Evolutionary conservation across 1,140 invertebrate species (phyloP).

Genomic region (Saxidomus purpurata): DNA sequence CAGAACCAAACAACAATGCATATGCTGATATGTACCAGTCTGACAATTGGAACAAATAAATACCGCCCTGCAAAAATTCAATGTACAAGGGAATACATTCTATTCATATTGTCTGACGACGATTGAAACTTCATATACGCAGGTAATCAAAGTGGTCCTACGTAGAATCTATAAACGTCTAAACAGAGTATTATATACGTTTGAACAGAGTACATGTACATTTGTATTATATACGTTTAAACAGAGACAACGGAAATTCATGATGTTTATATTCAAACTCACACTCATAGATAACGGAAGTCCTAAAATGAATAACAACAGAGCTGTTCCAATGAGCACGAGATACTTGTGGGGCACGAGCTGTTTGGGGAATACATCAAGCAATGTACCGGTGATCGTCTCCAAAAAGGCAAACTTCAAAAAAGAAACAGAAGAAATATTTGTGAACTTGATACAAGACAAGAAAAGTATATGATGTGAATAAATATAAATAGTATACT

Average conservation of each 20-base stretch:
- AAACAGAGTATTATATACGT: no score
- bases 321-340: conserved; percentile 66
- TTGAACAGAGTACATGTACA: no score
- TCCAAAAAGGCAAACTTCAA: conserved; percentile 93
- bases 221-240: no score
- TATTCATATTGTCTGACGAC: no score
- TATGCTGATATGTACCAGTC: conserved; percentile 95
- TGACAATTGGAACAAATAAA: conserved; percentile 94
- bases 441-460: no score
- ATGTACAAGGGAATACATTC: not conserved
- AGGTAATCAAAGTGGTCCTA: no score
- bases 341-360: conserved; percentile 82
- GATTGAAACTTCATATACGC: no score
- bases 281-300: conserved; percentile 77
- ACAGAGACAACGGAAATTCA: no score
- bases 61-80: conserved; percentile 88
- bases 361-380: conserved; percentile 89
- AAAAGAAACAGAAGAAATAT: not conserved
- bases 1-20: conserved; percentile 89
- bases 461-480: no score
- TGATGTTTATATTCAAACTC: no score
- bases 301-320: conserved; percentile 72
- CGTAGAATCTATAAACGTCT: no score
- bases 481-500: no score
- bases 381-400: conserved; percentile 90